Percentiles rank a stretch among this genome's conserved stretches.
phyloP scores from a whole-genome alignment of 92 coral and sea anemone species.

The Porites lobata region DNA sequence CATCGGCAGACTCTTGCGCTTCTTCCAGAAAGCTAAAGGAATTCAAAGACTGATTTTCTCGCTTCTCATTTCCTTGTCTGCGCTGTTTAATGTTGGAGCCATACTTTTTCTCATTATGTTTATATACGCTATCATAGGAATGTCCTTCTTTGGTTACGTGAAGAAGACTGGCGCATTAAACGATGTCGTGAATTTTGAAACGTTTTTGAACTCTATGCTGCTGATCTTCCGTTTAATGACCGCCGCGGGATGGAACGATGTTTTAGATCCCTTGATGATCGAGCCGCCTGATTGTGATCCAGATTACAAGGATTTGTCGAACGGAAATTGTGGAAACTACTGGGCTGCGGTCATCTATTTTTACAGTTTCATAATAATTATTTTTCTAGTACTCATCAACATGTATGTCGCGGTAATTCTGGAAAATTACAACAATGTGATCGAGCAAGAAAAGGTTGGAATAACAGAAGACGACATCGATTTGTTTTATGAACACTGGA shows the following conservation, averaged over 20 bases:
- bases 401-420: conserved; percentile 97
- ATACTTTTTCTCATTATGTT: conserved; percentile 89
- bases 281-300: conserved; percentile 93
- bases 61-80: conserved; percentile 87
- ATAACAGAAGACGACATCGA: conserved; percentile 95
- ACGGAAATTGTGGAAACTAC: conserved; percentile 91
- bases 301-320: conserved; percentile 69
- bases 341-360: conserved; percentile 73
- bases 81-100: conserved; percentile 93
- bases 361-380: conserved; percentile 80
- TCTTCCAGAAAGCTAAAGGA: conserved; percentile 94
- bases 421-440: conserved; percentile 93
- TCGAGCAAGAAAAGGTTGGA: conserved; percentile 97
- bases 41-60: conserved; percentile 92
- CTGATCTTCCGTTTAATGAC: conserved; percentile 95
- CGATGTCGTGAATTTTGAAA: conserved; percentile 95
- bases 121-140: conserved; percentile 94
- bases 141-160: conserved; percentile 93
- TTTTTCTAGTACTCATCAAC: conserved; percentile 91
- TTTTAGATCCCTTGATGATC: conserved; percentile 91
- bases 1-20: conserved; percentile 90
- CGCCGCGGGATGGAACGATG: conserved; percentile 98
- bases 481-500: conserved; percentile 93
- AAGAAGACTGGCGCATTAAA: conserved; percentile 93
- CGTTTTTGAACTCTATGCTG: conserved; percentile 85